Evolutionary conservation across 2,797 vertebrate species (phyloP), one percentile per base, ranked within the genome.

Genomic region (Podarcis siculus): DNA sequence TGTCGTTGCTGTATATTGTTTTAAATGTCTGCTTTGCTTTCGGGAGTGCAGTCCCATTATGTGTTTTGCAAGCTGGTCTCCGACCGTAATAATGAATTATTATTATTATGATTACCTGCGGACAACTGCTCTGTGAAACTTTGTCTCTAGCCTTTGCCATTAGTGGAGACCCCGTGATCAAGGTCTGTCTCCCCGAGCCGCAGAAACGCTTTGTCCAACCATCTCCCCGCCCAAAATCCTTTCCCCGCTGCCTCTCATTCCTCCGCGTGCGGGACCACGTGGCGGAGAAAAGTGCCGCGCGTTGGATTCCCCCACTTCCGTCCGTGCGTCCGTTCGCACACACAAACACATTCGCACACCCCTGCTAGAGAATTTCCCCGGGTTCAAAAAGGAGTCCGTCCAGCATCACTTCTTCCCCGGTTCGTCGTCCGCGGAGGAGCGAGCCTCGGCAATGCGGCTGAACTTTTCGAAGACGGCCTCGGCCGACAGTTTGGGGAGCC

Each of bases 391-490:
- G 27, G 8, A 0, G 15, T 30, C 30, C 72, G 0, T 19, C 2
- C 21, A 0, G 35, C 6, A 0, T 95, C 92, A 97, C n/a, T 97
- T 94, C 0, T 95, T 90, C 4, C 69, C 90, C 2, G 91, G 80
- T 3, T 77, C 35, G 15, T 82, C 86, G 27, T 91, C 90, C 1
- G 83, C 72, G 32, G 89, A 49, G 0, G 94, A 90, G 35, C 95
- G 95, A 64, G 89, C 95, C 5, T 90, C 91, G 0, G 97, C 96
- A 86, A 99, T 98, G 93, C 96, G 97, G 95, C 94, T 97, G 93
- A 99, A 97, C 85, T 97, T 97, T 90, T 98, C 98, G 39, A 98
- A 96, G 89, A 99, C 95, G 0, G 97, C 98, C 67, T 97, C 97
- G 0, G 97, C 96, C 0, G 97, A 98, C 88, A 99, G 95, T 13